Percentiles rank a stretch among this genome's conserved stretches.
Evolutionary conservation across 2,888 invertebrate genomes (phyloP).

Genomic region (Euclidia mi): DNA sequence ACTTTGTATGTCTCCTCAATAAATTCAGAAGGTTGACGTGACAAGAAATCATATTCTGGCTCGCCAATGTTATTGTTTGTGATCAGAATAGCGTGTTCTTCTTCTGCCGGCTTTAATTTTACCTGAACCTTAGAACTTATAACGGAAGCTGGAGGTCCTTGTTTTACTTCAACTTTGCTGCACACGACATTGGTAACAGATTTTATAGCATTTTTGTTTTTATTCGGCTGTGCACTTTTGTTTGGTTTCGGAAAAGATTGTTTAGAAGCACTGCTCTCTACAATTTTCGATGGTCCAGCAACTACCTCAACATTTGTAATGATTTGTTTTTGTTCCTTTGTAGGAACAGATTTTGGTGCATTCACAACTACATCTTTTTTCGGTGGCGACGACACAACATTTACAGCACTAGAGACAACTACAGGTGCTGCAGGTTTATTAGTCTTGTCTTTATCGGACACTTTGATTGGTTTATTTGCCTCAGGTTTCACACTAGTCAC

Average conservation of each 20-base stretch:
- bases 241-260: slow-evolving; percentile 67
- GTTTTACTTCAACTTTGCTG: slow-evolving; percentile 87
- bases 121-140: slow-evolving; percentile 86
- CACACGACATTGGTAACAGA: slow-evolving; percentile 80
- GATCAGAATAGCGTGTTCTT: slow-evolving; percentile 90
- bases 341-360: slow-evolving; percentile 83
- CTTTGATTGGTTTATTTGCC: slow-evolving; percentile 85
- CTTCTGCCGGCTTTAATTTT: slow-evolving; percentile 79
- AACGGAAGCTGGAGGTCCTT: slow-evolving; percentile 73
- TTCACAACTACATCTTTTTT: slow-evolving; percentile 84
- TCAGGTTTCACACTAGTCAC: slow-evolving; percentile 80
- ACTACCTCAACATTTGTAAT: slow-evolving; percentile 90
- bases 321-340: slow-evolving; percentile 83
- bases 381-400: slow-evolving; percentile 77
- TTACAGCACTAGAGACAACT: slow-evolving; percentile 79
- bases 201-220: slow-evolving; percentile 75
- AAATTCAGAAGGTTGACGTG: slow-evolving; percentile 95
- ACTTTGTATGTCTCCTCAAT: slow-evolving; percentile 96
- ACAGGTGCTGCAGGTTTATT: slow-evolving; percentile 77
- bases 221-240: slow-evolving; percentile 68
- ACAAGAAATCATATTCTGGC: slow-evolving; percentile 96
- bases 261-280: slow-evolving; percentile 77
- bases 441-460: slow-evolving; percentile 77
- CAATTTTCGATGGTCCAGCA: slow-evolving; percentile 85
- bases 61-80: slow-evolving; percentile 94